Conservation (phyloP, 2,797 vertebrate species). For the Danionella dracula region DNA sequence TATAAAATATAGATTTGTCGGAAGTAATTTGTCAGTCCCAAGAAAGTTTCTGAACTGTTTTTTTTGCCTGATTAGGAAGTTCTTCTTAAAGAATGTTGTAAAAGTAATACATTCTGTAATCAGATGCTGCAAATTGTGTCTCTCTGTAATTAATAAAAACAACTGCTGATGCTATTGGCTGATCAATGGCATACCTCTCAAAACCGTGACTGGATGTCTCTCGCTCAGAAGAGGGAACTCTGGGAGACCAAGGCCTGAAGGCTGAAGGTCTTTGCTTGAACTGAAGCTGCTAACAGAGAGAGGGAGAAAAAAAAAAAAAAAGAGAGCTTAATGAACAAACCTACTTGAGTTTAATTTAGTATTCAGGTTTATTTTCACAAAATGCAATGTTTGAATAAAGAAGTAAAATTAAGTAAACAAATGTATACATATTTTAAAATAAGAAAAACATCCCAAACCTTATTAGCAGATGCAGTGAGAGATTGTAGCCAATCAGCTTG, state of each 20-base stretch:
- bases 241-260: slow-evolving; percentile 96
- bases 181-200: slow-evolving; percentile 69
- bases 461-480: slow-evolving; percentile 82
- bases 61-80: too few species aligned
- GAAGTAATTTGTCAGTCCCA: too few species aligned
- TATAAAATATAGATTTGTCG: too few species aligned
- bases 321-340: not conserved
- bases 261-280: slow-evolving; percentile 92
- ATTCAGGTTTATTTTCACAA: too few species aligned
- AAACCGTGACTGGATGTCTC: slow-evolving; percentile 74
- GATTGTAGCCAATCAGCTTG: slow-evolving; percentile 88
- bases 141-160: too few species aligned
- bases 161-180: too few species aligned
- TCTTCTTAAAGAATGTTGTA: too few species aligned
- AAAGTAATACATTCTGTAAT: too few species aligned
- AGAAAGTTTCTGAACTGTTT: too few species aligned
- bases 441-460: slow-evolving; percentile 64
- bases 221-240: slow-evolving; percentile 75
- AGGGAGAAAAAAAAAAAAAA: not conserved
- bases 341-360: too few species aligned
- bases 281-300: slow-evolving; percentile 69
- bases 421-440: not conserved
- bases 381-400: too few species aligned
- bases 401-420: not conserved
- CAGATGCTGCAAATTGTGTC: too few species aligned